These are phyloP conservation scores for Argya squamiceps DNA, from an alignment of 2,797 vertebrate species.

Conservation along the genomic window DNA sequence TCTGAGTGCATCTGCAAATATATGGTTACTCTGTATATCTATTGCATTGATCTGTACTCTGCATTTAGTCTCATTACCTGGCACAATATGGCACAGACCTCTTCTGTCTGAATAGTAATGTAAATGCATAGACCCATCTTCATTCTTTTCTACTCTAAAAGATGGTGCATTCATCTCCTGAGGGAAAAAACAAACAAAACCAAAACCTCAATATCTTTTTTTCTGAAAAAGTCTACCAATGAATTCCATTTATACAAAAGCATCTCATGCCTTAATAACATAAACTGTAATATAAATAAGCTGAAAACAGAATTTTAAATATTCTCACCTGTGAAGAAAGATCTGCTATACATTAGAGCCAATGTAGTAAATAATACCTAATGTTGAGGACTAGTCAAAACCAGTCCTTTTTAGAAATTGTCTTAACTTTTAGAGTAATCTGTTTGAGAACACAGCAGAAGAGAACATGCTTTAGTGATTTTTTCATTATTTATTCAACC, in stretches of 20 bases:
- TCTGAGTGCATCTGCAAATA: neutral
- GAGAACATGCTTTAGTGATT: neutral
- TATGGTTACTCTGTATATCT: neutral
- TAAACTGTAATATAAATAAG: neutral
- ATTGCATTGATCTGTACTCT: neutral
- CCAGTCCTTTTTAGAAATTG: neutral
- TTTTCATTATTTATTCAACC: neutral
- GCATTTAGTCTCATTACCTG: conserved; percentile 61
- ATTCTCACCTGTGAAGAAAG: neutral
- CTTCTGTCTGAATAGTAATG: conserved; percentile 82
- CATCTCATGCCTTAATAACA: neutral
- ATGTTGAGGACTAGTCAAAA: neutral
- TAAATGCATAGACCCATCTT: conserved; percentile 77
- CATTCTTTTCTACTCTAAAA: conserved; percentile 80
- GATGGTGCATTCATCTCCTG: conserved; percentile 83
- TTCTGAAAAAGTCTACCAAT: neutral
- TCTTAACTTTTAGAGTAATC: neutral
- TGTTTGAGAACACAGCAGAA: neutral
- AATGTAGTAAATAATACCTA: neutral
- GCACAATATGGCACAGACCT: conserved; percentile 80
- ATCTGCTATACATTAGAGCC: neutral
- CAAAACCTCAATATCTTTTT: neutral
- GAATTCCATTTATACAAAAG: neutral
- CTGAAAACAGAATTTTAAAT: neutral
- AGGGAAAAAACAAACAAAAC: conserved; percentile 22